Conservation (phyloP, 1,140 invertebrate species). For the Brachionus manjavacas region DNA sequence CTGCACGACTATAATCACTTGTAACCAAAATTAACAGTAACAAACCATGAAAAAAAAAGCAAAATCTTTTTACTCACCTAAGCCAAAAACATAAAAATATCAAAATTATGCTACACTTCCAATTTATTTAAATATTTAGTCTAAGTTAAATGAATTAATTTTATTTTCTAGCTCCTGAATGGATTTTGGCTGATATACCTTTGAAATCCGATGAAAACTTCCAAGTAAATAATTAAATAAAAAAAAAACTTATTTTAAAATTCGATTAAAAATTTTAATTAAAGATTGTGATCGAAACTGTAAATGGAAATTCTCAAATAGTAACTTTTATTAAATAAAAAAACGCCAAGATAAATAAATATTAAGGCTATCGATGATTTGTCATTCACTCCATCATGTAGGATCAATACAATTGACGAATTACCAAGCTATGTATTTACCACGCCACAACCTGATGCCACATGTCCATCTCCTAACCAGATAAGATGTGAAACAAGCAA, state of each 20-base stretch:
- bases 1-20: too few relatives aligned
- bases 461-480: neutral
- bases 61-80: too few relatives aligned
- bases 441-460: conserved; percentile 1
- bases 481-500: neutral
- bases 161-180: conserved; percentile 8
- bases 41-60: too few relatives aligned
- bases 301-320: neutral
- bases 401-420: neutral
- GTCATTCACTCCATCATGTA: conserved; percentile 48
- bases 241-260: neutral
- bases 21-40: too few relatives aligned
- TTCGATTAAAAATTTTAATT: neutral
- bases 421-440: neutral
- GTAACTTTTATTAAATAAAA: neutral
- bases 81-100: too few relatives aligned
- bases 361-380: conserved; percentile 52
- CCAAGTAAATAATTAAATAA: neutral
- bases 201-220: conserved; percentile 1
- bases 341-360: neutral
- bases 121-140: too few relatives aligned
- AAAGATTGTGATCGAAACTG: neutral
- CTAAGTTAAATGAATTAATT: neutral
- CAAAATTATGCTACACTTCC: too few relatives aligned
- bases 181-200: conserved; percentile 8